phyloP scores from a whole-genome alignment of 2,113 vertebrate species.

The Oostethus manadensis region DNA sequence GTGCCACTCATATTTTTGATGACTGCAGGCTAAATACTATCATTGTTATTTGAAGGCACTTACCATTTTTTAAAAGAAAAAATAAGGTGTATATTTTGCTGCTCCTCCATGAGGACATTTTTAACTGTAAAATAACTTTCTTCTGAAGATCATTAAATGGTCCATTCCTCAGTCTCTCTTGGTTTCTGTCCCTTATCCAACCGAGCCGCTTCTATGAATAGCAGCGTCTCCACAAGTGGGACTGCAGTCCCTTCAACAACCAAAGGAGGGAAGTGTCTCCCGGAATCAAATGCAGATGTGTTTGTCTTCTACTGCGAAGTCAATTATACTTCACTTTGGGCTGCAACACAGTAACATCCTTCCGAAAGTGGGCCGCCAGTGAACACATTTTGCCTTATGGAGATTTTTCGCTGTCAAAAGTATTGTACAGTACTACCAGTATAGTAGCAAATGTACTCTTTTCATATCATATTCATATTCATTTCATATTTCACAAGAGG shows the following conservation, averaged over 20 bases:
- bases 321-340: too few species aligned
- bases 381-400: too few species aligned
- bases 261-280: constrained; percentile 56
- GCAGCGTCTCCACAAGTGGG: background rate
- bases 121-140: constrained; percentile 76
- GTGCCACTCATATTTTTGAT: constrained; percentile 53
- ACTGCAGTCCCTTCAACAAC: constrained; percentile 26
- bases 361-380: too few species aligned
- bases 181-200: constrained; percentile 7
- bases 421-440: too few species aligned
- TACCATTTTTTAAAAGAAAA: constrained; percentile 63
- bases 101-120: constrained; percentile 82
- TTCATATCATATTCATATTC: too few species aligned
- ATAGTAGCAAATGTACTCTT: too few species aligned
- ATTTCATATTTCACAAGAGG: too few species aligned
- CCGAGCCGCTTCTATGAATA: background rate
- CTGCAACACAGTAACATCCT: too few species aligned
- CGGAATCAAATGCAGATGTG: background rate
- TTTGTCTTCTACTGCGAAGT: background rate
- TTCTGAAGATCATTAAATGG: constrained; percentile 78
- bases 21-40: constrained; percentile 50
- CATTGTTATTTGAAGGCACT: constrained; percentile 75
- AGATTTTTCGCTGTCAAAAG: too few species aligned
- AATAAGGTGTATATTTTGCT: constrained; percentile 70
- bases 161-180: constrained; percentile 58